Evolutionary conservation across 1,140 invertebrate species (phyloP).

Genomic region (Drosophila ficusphila): DNA sequence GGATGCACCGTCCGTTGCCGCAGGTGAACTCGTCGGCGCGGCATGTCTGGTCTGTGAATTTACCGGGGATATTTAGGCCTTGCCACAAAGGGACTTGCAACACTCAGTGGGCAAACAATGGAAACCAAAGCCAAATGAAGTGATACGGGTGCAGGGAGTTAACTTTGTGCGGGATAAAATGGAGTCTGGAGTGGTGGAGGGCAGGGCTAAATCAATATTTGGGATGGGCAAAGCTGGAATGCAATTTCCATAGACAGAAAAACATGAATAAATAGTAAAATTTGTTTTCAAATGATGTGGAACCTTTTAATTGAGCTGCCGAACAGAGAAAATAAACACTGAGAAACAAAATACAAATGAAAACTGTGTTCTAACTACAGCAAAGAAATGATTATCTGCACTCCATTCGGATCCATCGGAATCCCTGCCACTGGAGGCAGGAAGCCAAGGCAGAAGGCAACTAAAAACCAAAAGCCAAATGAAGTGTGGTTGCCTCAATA

Average conservation of each 20-base stretch:
- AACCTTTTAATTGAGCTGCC: not conserved
- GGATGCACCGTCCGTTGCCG: slow-evolving; percentile 94
- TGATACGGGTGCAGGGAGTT: not conserved
- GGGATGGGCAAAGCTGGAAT: no score
- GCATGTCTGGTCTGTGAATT: slow-evolving; percentile 90
- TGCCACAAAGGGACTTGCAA: slow-evolving; percentile 16
- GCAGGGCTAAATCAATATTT: no score
- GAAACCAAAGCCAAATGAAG: slow-evolving; percentile 17
- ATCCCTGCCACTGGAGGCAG: slow-evolving; percentile 7
- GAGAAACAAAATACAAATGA: not conserved
- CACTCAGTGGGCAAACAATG: slow-evolving; percentile 3
- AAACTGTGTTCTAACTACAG: not conserved
- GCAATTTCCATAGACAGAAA: not conserved
- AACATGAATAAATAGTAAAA: not conserved
- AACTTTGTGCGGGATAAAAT: not conserved
- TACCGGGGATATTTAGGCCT: slow-evolving; percentile 31
- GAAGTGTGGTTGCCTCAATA: slow-evolving; percentile 32
- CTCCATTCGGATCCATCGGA: not conserved
- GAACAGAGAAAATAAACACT: not conserved
- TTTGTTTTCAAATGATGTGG: not conserved
- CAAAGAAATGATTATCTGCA: slow-evolving; percentile 7
- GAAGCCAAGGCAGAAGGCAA: slow-evolving; percentile 10
- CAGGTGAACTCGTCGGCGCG: slow-evolving; percentile 95
- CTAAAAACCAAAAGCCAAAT: slow-evolving; percentile 31
- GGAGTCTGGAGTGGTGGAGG: not conserved